Percentiles rank a stretch among this genome's conserved stretches.
phyloP scores from a whole-genome alignment of 1,140 invertebrate genomes.

The Rhagoletis zephyria region DNA sequence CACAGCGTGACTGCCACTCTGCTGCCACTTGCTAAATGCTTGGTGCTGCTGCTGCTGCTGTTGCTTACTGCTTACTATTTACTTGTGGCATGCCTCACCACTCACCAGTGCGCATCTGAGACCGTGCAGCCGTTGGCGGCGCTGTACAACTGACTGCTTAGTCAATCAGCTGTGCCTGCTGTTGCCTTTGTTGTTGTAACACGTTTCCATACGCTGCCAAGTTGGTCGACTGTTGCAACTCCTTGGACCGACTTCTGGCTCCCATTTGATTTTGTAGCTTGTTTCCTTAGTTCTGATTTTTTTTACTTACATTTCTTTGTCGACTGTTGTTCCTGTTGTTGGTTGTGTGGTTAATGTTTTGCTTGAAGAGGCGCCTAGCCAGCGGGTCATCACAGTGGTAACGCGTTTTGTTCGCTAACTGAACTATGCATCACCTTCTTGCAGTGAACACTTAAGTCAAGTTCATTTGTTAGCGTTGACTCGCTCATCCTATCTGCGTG shows the following conservation, averaged over 20 bases:
- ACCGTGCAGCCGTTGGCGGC: not conserved
- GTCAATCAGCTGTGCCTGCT: constrained; percentile 33
- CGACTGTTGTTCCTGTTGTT: not conserved
- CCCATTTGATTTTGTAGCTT: not conserved
- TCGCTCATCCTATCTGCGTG: not conserved
- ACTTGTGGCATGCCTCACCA: constrained; percentile 1
- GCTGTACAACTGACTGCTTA: constrained; percentile 32
- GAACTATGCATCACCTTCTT: constrained; percentile 49
- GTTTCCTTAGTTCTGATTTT: not conserved
- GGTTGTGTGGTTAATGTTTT: constrained; percentile 20
- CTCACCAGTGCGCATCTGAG: not conserved
- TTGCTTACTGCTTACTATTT: not conserved
- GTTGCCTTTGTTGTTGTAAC: not conserved
- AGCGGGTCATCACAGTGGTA: constrained; percentile 51
- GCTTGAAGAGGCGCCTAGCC: constrained; percentile 41
- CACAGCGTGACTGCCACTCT: constrained; percentile 47
- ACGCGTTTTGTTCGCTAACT: constrained; percentile 31
- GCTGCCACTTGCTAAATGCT: constrained; percentile 35
- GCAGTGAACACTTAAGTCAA: constrained; percentile 36
- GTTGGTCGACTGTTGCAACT: not conserved
- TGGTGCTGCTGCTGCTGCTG: too few relatives aligned
- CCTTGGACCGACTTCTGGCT: not conserved
- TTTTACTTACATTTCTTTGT: not conserved
- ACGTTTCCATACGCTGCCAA: constrained; percentile 10
- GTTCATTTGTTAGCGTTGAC: constrained; percentile 19